These are phyloP conservation scores for Xylota segnis DNA, from an alignment of 2,888 invertebrate genomes.

Conservation along the genomic window DNA sequence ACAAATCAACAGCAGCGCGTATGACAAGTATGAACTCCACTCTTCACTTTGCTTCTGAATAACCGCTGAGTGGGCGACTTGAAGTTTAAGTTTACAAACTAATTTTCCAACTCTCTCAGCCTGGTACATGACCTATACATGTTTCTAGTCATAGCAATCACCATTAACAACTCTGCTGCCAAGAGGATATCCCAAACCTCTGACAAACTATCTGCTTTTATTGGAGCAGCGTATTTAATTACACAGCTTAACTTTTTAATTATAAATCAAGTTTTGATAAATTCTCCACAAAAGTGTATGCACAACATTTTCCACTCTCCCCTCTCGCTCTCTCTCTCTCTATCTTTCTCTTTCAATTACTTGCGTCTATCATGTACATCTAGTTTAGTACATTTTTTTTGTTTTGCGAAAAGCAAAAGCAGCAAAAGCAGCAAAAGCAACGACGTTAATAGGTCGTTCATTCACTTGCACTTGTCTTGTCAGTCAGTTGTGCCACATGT, in stretches of 20 bases:
- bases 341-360: neutral
- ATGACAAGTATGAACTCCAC: too few species aligned
- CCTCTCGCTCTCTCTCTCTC: neutral
- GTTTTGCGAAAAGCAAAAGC: neutral
- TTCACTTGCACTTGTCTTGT: conserved; percentile 70
- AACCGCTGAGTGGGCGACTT: neutral
- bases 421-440: conserved; percentile 4
- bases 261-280: neutral
- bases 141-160: neutral
- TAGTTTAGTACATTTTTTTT: neutral
- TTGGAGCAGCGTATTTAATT: conserved; percentile 20
- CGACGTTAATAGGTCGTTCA: conserved; percentile 59
- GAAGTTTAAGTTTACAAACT: neutral
- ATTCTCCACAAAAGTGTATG: neutral
- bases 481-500: conserved; percentile 42
- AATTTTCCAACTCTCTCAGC: neutral
- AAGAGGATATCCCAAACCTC: neutral
- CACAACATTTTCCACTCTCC: neutral
- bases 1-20: too few species aligned
- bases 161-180: neutral
- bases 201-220: neutral
- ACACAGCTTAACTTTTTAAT: conserved; percentile 23
- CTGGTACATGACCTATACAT: neutral
- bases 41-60: too few species aligned
- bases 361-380: neutral